Conservation (phyloP, 2,797 vertebrate genomes). For the Pteronotus mesoamericanus region DNA sequence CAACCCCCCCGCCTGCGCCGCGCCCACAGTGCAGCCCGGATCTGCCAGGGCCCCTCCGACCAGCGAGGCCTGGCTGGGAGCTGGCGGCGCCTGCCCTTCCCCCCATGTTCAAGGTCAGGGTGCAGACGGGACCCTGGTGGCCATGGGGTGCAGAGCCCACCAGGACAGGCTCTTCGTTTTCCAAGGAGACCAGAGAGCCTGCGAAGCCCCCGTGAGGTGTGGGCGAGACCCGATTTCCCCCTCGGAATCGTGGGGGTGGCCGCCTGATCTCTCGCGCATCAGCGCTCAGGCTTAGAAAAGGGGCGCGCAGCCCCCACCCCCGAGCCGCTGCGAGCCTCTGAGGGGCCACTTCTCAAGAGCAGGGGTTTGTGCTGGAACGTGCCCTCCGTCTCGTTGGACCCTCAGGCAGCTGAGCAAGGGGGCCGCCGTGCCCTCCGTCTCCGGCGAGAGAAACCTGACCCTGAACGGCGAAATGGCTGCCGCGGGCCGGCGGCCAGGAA, state of each 20-base stretch:
- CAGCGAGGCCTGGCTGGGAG: background rate
- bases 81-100: accelerated
- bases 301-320: accelerated
- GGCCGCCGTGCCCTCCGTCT: accelerated
- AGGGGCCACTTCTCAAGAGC: background rate
- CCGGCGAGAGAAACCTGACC: background rate
- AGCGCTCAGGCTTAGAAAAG: background rate
- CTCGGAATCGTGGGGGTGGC: accelerated
- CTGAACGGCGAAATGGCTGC: accelerated
- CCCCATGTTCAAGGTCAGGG: accelerated
- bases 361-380: accelerated
- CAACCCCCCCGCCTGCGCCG: no score
- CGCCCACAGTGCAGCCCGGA: accelerated
- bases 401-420: accelerated
- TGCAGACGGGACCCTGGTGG: accelerated
- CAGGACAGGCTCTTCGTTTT: accelerated
- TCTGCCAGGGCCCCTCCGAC: background rate
- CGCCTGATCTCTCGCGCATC: background rate
- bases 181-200: background rate
- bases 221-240: background rate
- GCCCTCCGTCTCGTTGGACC: accelerated
- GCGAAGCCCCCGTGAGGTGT: accelerated
- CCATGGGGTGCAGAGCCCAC: accelerated
- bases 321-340: background rate
- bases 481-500: accelerated